Percentiles rank a stretch among this genome's conserved stretches.
phyloP scores from a whole-genome alignment of 1,140 invertebrate genomes.

The Zaprionus taronus region DNA sequence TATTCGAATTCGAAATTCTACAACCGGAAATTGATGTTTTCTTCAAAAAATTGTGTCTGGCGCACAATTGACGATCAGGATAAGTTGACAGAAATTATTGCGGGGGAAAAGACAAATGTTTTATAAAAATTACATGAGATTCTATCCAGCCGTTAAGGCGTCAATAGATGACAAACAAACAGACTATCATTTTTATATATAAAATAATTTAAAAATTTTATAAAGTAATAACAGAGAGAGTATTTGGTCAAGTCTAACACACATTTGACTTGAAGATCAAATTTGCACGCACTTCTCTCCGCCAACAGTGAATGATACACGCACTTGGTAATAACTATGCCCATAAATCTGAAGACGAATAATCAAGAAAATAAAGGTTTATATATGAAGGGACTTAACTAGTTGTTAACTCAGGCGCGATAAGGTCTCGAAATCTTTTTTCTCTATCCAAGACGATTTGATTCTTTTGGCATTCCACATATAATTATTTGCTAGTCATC shows the following conservation, averaged over 20 bases:
- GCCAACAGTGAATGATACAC: not conserved
- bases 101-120: no score
- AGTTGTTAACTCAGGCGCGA: not conserved
- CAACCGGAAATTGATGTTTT: no score
- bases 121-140: no score
- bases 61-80: no score
- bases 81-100: no score
- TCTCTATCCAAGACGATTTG: not conserved
- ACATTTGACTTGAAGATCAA: not conserved
- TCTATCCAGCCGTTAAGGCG: no score
- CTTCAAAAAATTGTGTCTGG: no score
- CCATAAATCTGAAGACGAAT: not conserved
- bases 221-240: not conserved
- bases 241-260: not conserved
- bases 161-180: no score
- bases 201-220: no score
- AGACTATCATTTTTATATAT: no score
- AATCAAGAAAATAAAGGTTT: not conserved
- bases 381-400: not conserved
- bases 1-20: no score
- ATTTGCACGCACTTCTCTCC: not conserved
- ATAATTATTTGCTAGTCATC: not conserved
- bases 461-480: not conserved
- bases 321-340: not conserved
- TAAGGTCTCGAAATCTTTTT: not conserved